Evolutionary conservation across 2,888 invertebrate genomes (phyloP), one percentile per base, ranked within the genome.

Genomic region (Hydraecia micacea): DNA sequence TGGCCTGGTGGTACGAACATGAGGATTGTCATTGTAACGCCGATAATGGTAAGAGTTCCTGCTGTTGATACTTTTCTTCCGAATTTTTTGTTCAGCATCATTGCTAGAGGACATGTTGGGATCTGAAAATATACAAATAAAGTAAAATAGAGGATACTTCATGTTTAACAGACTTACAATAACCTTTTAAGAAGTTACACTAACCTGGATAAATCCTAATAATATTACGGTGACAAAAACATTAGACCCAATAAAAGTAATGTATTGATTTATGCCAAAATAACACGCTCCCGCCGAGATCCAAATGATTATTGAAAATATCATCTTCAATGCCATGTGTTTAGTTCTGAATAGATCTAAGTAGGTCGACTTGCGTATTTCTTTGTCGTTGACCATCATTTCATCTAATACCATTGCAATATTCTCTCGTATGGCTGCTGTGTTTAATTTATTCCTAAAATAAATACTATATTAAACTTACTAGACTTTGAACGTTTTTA

Each of bases 241-340:
- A 88, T 94, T 90, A 1, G 88, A 77, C 9, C 92, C 92, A 72
- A 93, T 86, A 73, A 92, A 92, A 0, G 92, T 91, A 5, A 93
- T 84, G 72, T 93, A 95, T 71, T 94, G 93, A 80, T 91, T 93
- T n/a, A 94, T 92, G 3, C 94, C 94, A 78, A 91, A 94, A 80
- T 88, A 92, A 49, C 91, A 91, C 7, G 89, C 85, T 42, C 93
- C 94, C 32, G 88, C 83, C 0, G 90, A 81, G 11, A 88, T 87
- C 92, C 90, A 83, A 83, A 90, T 91, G 79, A 93, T 9, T 73
- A 90, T 36, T 62, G 84, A 79, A 81, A 86, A 68, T 79, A 91
- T 66, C 0, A 88, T 91, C n/a, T 86, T 90, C 9, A 91, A 75
- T 2, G 89, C 84, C 7, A 92, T 76, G 0, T 86, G 79, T 81